These are phyloP conservation scores for Myrmecobius fasciatus DNA, from an alignment of 2,113 vertebrate species.

Conservation along the genomic window DNA sequence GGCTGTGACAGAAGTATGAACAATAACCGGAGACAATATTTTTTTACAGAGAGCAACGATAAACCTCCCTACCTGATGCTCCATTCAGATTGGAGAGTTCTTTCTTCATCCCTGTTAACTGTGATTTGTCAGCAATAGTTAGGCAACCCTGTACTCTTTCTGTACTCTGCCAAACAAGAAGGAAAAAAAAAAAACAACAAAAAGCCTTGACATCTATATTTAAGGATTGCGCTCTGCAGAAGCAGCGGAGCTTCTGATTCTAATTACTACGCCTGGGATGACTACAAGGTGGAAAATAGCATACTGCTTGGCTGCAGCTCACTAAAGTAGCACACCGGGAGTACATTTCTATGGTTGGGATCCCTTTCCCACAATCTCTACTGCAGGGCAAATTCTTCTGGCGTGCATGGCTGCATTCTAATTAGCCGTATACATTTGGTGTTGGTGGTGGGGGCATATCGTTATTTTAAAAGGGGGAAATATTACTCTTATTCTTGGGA, in stretches of 20 bases:
- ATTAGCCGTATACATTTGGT: neutral
- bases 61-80: neutral
- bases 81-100: neutral
- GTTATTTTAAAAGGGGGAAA: neutral
- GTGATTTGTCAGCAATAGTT: neutral
- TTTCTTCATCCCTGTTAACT: neutral
- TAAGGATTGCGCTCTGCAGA: neutral
- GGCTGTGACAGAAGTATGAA: neutral
- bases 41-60: neutral
- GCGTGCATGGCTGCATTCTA: conserved; percentile 5
- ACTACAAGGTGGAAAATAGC: neutral
- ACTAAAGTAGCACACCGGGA: neutral
- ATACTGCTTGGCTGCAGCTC: neutral
- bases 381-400: neutral
- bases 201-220: neutral
- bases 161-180: neutral
- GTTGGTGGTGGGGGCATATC: neutral
- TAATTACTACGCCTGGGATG: neutral
- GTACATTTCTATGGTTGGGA: neutral
- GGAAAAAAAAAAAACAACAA: neutral
- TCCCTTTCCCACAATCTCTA: neutral
- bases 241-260: neutral
- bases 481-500: conserved; percentile 22
- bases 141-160: neutral
- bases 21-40: neutral